Percentiles rank a stretch among this genome's conserved stretches.
These are phyloP conservation scores for Nyctereutes procyonoides DNA, from an alignment of 2,113 vertebrate genomes.

Conservation along the genomic window DNA sequence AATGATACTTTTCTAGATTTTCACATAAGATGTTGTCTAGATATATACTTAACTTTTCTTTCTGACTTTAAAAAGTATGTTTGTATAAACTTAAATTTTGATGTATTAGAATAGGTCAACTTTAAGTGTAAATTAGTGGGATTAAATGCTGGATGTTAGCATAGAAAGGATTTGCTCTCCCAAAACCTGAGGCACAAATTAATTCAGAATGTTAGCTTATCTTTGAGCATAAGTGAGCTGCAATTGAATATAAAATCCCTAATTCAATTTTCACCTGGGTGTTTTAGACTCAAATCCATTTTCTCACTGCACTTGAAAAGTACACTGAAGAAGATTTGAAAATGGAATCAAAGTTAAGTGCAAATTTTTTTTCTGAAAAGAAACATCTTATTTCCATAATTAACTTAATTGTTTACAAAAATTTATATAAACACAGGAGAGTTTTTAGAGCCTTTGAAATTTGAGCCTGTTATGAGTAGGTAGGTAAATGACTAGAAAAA, in stretches of 20 bases:
- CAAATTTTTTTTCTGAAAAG: constrained; percentile 72
- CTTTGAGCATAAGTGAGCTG: constrained; percentile 65
- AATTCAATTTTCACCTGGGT: constrained; percentile 74
- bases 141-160: constrained; percentile 55
- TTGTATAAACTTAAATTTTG: constrained; percentile 3
- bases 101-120: neutral
- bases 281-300: constrained; percentile 66
- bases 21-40: neutral
- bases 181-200: constrained; percentile 70
- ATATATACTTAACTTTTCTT: neutral
- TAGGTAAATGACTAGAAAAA: neutral
- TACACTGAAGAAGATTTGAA: constrained; percentile 63
- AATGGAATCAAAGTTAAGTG: constrained; percentile 64
- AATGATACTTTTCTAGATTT: neutral
- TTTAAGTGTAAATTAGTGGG: constrained; percentile 66
- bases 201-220: constrained; percentile 75
- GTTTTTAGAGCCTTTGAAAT: constrained; percentile 24
- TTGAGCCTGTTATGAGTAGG: neutral
- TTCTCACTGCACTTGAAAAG: constrained; percentile 62
- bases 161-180: constrained; percentile 51
- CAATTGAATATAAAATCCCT: constrained; percentile 72
- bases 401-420: constrained; percentile 65
- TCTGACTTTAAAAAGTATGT: neutral
- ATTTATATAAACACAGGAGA: neutral
- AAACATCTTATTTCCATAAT: constrained; percentile 66